Evolutionary conservation across 2,888 invertebrate genomes (phyloP), one percentile per base, ranked within the genome.

Genomic region (Tenthredo scrophulariae): DNA sequence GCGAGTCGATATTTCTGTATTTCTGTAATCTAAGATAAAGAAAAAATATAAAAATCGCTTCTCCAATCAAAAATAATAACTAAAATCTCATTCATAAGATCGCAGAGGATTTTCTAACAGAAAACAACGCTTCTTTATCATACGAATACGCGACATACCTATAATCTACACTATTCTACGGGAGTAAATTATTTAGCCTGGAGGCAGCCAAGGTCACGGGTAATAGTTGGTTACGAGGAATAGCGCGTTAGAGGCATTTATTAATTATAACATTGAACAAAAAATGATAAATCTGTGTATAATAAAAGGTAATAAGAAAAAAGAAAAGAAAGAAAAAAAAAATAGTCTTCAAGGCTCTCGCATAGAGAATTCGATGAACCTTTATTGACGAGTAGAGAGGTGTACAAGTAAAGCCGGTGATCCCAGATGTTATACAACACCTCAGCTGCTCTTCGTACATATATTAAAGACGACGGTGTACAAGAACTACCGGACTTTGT

Each of bases 221-320:
- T 80, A 40, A 62, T 80, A 40, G 33, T 62, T 13, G 33, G 22
- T 58, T 58, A 50, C 37, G 22, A 37, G 50, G 58, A 62, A 80
- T 40, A 40, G 37, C 80, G 58, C 80, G 80, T 62, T 80, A 62
- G 62, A 58, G 80, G 80, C 37, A 26, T 80, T 62, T 62, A 80
- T 80, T 80, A 80, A 80, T 80, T 80, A 80, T 80, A 80, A 62
- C 62, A 80, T 80, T 15, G 33, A 62, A 5, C n/a, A 50, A 77
- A 80, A 62, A 80, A 80, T 80, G 58, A 22, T 80, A 40, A 77
- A 50, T 29, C 77, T n/a, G n/a, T 22, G 43, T 22, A n/a, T 40
- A 37, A 29, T 65, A 65, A 29, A 15, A 15, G 29, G 22, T 29
- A 29, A 29, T 10, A 65, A 65, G 29, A 65, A 65, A 29, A 22